phyloP scores from a whole-genome alignment of 2,888 invertebrate species.

The Peribatodes rhomboidaria region DNA sequence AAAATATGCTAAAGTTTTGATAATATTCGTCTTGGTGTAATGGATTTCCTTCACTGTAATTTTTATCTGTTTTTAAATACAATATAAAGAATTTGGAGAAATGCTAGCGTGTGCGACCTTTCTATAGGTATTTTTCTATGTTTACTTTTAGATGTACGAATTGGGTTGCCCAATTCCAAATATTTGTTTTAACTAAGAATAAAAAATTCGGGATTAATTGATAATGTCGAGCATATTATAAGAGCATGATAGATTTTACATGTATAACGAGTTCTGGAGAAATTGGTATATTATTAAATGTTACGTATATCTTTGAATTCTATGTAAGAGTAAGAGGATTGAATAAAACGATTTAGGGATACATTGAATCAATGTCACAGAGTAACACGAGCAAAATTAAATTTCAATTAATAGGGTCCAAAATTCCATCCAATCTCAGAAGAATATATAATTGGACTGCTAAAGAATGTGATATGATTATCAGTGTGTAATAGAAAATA shows the following conservation, averaged over 20 bases:
- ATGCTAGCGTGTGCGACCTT: constrained; percentile 62
- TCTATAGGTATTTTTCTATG: constrained; percentile 56
- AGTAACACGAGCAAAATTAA: constrained; percentile 70
- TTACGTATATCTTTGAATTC: constrained; percentile 75
- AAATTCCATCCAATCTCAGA: constrained; percentile 82
- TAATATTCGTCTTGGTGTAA: constrained; percentile 69
- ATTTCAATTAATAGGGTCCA: constrained; percentile 82
- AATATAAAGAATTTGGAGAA: constrained; percentile 47
- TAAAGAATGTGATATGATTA: constrained; percentile 71
- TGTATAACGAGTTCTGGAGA: constrained; percentile 66
- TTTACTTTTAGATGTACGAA: constrained; percentile 60
- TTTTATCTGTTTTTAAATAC: constrained; percentile 41
- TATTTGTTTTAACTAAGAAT: constrained; percentile 56
- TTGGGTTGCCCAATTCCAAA: constrained; percentile 63
- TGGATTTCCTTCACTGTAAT: constrained; percentile 67
- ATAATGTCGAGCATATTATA: constrained; percentile 70
- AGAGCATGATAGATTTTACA: constrained; percentile 74
- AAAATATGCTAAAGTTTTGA: constrained; percentile 53
- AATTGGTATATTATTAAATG: constrained; percentile 72
- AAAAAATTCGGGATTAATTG: constrained; percentile 67
- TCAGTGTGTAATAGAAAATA: constrained; percentile 70
- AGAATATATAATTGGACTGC: constrained; percentile 76
- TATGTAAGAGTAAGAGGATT: constrained; percentile 69
- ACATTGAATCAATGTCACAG: constrained; percentile 72
- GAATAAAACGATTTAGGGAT: constrained; percentile 65